Evolutionary conservation across 2,888 invertebrate genomes (phyloP).

Genomic region (Eucriotettix oculatus): DNA sequence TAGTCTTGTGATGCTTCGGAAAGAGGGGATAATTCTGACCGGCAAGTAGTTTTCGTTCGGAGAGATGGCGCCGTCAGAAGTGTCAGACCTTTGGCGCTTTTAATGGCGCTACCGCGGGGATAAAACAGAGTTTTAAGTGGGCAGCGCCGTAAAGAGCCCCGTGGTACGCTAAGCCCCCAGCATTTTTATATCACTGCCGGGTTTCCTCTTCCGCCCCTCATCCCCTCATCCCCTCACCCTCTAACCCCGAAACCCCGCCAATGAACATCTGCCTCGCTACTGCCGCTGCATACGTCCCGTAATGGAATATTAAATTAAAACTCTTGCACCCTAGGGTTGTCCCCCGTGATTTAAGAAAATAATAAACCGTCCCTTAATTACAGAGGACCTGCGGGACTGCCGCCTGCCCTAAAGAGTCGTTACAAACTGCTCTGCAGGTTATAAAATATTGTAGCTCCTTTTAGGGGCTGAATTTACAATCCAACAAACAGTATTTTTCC

Average conservation of each 20-base stretch:
- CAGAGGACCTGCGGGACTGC: not conserved
- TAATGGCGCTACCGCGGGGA: not conserved
- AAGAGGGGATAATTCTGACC: no score
- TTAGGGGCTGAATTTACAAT: no score
- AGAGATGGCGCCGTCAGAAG: no score
- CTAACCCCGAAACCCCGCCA: not conserved
- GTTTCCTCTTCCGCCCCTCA: no score
- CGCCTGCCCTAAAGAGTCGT: not conserved
- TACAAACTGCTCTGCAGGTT: not conserved
- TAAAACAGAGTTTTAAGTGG: not conserved
- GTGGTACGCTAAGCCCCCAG: not conserved
- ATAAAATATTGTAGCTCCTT: no score
- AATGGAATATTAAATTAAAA: not conserved
- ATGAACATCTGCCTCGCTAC: not conserved
- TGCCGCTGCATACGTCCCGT: not conserved
- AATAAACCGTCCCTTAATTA: not conserved
- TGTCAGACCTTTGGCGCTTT: no score
- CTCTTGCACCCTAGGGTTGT: not conserved
- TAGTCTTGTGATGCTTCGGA: no score
- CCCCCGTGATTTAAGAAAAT: not conserved
- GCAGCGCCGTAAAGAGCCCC: not conserved
- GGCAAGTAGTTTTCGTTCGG: no score
- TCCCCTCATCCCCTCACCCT: no score
- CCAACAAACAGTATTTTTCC: no score
- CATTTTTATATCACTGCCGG: not conserved